These are phyloP conservation scores for Parazoanthus swiftii DNA, from an alignment of 92 coral and sea anemone genomes.

Conservation along the genomic window DNA sequence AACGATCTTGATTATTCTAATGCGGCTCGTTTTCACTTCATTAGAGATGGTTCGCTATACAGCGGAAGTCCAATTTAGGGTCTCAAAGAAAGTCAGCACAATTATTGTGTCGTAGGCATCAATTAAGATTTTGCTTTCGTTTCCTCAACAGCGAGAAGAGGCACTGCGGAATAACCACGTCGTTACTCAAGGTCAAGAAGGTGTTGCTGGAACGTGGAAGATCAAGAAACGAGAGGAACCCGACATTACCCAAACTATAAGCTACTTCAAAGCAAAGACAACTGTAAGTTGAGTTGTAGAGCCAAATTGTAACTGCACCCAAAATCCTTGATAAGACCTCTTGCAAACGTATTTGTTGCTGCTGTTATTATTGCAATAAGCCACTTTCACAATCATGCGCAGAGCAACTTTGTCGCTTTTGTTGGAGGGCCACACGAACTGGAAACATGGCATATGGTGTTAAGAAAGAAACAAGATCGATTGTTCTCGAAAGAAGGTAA, in stretches of 20 bases:
- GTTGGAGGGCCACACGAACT: no score
- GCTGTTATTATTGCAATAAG: not conserved
- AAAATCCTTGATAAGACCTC: not conserved
- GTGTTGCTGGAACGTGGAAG: conserved; percentile 70
- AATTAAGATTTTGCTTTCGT: not conserved
- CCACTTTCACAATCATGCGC: no score
- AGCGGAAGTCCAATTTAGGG: no score
- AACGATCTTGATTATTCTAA: not conserved
- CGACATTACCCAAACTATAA: conserved; percentile 71
- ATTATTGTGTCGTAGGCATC: not conserved
- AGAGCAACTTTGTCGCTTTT: no score
- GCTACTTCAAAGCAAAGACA: conserved; percentile 80
- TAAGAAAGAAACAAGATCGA: no score
- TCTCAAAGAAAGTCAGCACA: not conserved
- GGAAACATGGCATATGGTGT: no score
- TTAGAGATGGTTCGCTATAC: not conserved
- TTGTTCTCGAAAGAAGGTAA: no score
- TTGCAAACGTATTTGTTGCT: not conserved
- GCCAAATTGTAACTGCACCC: not conserved
- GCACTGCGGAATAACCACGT: conserved; percentile 64
- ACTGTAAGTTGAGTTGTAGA: conserved; percentile 39
- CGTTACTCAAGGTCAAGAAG: conserved; percentile 67
- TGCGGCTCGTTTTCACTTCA: not conserved
- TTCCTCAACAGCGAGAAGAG: conserved; percentile 71
- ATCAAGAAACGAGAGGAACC: conserved; percentile 64